Evolutionary conservation across 2,888 invertebrate species (phyloP), one percentile per base, ranked within the genome.

Genomic region (Heliconius erato): DNA sequence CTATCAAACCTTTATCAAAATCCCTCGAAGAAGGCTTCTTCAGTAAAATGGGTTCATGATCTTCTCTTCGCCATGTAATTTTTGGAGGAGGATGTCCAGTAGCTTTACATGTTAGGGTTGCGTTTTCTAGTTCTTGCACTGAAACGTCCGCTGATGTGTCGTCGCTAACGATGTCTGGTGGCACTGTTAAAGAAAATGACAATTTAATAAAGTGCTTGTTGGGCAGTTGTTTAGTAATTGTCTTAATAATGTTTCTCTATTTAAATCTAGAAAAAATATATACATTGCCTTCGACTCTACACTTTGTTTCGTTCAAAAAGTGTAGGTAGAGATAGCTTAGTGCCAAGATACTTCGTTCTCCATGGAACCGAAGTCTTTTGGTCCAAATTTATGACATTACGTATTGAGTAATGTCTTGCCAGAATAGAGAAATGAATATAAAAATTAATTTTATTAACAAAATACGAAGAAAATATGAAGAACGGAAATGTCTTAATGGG

Each of bases 41-140:
- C 82, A 97, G 90, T 69, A 97, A 89, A 83, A 97, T 96, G 79
- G 96, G 96, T 88, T 97, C 97, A 77, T 97, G 97, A 90, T 98
- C 98, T 89, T 98, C 98, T 78, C 98, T 94, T 86, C 97, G 96
- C 98, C 98, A 99, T 16, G 97, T 98, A 87, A 98, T 98, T 86
- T 97, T 97, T 0, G 98, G 98, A 23, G 96, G 95, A 0, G 98
- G 98, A 86, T 98, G 97, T 2, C 98, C 98, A 0, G 97, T 98
- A 2, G 98, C 98, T 82, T 97, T 97, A 90, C 98, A 98, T 40
- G 97, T 97, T n/a, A 99, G 96, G 5, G 98, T 98, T 0, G 98
- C 98, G 87, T 98, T 98, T 89, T 97, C 98, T 86, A 98, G 97
- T 94, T 99, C 98, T 86, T 97, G 97, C 23, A 98, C 98, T 40